A percentile compares a stretch with the other conserved stretches of the same genome.
phyloP scores from a whole-genome alignment of 2,113 vertebrate species.

The Neomonachus schauinslandi region DNA sequence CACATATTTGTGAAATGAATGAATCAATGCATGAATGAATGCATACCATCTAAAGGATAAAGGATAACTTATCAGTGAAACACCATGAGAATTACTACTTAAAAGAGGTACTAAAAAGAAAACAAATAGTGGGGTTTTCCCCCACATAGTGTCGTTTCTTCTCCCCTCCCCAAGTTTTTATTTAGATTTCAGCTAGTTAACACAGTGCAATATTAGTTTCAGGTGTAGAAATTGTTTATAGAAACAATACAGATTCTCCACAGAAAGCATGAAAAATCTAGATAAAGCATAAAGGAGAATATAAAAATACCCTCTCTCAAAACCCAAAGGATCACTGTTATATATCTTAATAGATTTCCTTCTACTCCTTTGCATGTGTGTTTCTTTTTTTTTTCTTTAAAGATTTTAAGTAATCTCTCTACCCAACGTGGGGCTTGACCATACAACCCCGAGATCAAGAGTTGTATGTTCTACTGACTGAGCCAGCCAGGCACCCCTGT shows the following conservation, averaged over 20 bases:
- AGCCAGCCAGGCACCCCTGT: not conserved
- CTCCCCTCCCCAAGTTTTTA: not conserved
- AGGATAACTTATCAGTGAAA: not conserved
- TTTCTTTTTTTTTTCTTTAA: not conserved
- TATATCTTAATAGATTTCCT: not conserved
- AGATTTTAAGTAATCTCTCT: not conserved
- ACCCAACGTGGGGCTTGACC: not conserved
- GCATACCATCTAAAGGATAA: not conserved
- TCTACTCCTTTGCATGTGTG: not conserved
- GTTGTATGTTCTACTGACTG: not conserved
- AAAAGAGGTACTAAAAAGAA: conserved; percentile 23
- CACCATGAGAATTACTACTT: not conserved
- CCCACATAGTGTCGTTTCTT: not conserved
- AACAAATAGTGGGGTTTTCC: not conserved
- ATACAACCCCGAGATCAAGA: not conserved
- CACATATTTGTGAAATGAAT: not conserved
- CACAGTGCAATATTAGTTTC: not conserved
- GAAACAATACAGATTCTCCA: not conserved
- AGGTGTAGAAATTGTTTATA: not conserved
- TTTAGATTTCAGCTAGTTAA: not conserved
- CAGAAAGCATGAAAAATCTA: conserved; percentile 9
- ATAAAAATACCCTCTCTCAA: not conserved
- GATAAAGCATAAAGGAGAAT: not conserved
- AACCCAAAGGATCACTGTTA: not conserved
- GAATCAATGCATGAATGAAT: not conserved